Percentiles rank a stretch among this genome's conserved stretches.
These are phyloP conservation scores for Callionymus lyra DNA, from an alignment of 2,113 vertebrate species.

Conservation along the genomic window DNA sequence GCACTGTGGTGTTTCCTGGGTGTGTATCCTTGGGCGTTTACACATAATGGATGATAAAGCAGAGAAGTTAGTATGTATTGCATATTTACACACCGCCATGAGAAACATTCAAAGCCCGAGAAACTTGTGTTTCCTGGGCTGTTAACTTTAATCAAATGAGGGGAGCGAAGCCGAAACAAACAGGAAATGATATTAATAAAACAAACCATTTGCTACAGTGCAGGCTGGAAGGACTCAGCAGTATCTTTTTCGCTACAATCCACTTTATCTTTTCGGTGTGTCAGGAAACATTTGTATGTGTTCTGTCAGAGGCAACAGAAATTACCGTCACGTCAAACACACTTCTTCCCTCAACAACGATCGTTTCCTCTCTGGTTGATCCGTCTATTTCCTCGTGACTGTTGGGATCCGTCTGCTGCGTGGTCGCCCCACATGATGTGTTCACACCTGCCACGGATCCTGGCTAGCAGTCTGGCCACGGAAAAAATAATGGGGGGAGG, in stretches of 20 bases:
- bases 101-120: constrained; percentile 2
- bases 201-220: constrained; percentile 17
- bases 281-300: constrained; percentile 20
- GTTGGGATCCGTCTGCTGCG: constrained; percentile 48
- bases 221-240: constrained; percentile 21
- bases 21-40: not conserved
- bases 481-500: constrained; percentile 17
- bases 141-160: constrained; percentile 20
- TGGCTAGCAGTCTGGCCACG: constrained; percentile 37
- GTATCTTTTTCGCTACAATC: constrained; percentile 5
- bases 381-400: constrained; percentile 22
- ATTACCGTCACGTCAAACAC: constrained; percentile 16
- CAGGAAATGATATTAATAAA: constrained; percentile 35
- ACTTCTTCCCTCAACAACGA: constrained; percentile 9
- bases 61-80: not conserved
- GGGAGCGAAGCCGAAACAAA: constrained; percentile 21
- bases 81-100: not conserved
- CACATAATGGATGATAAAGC: not conserved
- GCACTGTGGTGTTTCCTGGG: not conserved
- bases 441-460: constrained; percentile 53
- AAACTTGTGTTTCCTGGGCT: constrained; percentile 5
- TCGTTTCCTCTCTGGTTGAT: constrained; percentile 33
- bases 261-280: constrained; percentile 18
- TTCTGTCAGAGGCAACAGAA: constrained; percentile 21
- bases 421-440: constrained; percentile 46